phyloP scores from a whole-genome alignment of 2,113 vertebrate genomes.

The Chlorodrepanis virens region DNA sequence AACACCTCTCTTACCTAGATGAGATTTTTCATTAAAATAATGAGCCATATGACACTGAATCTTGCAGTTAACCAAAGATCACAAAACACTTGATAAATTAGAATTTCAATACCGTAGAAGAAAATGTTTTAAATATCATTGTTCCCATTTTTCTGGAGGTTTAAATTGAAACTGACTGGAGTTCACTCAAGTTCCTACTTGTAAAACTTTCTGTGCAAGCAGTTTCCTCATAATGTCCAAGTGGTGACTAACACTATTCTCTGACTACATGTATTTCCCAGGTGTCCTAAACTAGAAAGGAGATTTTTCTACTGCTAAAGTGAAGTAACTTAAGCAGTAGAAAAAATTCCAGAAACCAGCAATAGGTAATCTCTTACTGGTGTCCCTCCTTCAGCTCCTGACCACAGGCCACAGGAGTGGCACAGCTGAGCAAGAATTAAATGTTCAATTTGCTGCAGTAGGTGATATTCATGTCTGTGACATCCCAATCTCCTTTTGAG shows the following conservation, averaged over 20 bases:
- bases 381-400: not conserved
- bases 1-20: not conserved
- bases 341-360: not conserved
- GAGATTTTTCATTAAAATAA: constrained; percentile 34
- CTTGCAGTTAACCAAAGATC: not conserved
- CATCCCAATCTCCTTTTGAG: not conserved
- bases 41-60: not conserved
- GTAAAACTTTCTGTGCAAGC: not conserved
- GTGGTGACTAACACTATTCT: not conserved
- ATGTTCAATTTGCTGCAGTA: not conserved
- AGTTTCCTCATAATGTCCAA: not conserved
- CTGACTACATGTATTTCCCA: not conserved
- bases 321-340: not conserved
- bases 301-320: not conserved
- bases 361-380: not conserved
- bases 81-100: not conserved
- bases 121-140: not conserved
- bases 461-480: not conserved
- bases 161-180: not conserved
- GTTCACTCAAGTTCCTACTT: not conserved
- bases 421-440: not conserved
- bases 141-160: not conserved
- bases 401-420: not conserved
- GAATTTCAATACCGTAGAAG: not conserved
- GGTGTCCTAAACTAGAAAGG: not conserved